These are phyloP conservation scores for Harpagoxenus sublaevis DNA, from an alignment of 2,888 invertebrate species.

Conservation along the genomic window DNA sequence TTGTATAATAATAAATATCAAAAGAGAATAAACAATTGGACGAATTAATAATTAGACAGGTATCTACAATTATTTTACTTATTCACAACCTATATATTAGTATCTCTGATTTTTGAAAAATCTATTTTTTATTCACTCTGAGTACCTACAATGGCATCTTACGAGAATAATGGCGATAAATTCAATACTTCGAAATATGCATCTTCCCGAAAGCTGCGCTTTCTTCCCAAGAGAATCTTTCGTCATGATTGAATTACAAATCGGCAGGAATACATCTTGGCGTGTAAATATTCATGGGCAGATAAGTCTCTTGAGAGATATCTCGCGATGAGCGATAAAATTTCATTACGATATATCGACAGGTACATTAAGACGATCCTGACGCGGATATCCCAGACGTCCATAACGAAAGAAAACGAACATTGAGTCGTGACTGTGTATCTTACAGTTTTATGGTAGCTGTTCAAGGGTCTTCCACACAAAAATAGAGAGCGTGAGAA, in stretches of 20 bases:
- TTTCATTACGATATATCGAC: slow-evolving; percentile 39
- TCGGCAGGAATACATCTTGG: background rate
- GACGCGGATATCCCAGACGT: background rate
- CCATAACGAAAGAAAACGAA: background rate
- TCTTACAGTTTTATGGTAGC: background rate
- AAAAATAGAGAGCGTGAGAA: background rate
- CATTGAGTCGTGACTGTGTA: background rate
- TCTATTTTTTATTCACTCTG: background rate
- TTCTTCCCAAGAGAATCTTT: slow-evolving; percentile 1
- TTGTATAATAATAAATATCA: background rate
- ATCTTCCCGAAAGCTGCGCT: slow-evolving; percentile 1
- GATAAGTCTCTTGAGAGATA: background rate
- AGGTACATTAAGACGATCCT: slow-evolving; percentile 7
- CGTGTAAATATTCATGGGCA: slow-evolving; percentile 42
- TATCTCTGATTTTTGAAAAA: background rate
- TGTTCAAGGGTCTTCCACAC: background rate
- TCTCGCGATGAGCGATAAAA: slow-evolving; percentile 37
- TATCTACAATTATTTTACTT: background rate
- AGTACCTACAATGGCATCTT: background rate
- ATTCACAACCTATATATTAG: background rate
- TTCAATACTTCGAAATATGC: background rate
- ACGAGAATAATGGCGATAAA: background rate
- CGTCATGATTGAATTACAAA: slow-evolving; percentile 43
- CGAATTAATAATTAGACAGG: background rate
- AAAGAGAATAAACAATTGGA: background rate